A percentile compares a stretch with the other conserved stretches of the same genome.
These are phyloP conservation scores for Cyphomyrus discorhynchus DNA, from an alignment of 2,113 vertebrate genomes.

Conservation along the genomic window DNA sequence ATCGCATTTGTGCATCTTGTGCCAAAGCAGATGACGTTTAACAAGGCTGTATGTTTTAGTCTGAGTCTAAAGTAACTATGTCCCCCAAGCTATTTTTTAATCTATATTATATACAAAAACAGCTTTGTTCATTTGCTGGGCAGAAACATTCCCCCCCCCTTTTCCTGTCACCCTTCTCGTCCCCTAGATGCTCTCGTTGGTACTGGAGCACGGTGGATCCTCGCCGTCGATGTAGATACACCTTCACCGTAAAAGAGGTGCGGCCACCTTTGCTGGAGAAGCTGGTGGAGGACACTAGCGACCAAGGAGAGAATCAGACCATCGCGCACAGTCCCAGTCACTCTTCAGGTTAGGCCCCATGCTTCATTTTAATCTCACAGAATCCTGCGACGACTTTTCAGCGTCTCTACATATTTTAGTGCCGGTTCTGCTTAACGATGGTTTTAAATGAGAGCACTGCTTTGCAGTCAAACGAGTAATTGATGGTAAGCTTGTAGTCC, in stretches of 20 bases:
- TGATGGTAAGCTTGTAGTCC: background rate
- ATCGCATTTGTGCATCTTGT: background rate
- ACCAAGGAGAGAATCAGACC: conserved; percentile 73
- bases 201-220: conserved; percentile 89
- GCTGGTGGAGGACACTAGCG: conserved; percentile 50
- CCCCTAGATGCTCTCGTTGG: conserved; percentile 72
- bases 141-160: background rate
- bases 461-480: background rate
- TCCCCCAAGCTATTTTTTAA: too few species aligned
- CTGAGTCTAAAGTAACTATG: background rate
- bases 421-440: background rate
- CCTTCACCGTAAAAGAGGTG: conserved; percentile 75
- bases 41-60: background rate
- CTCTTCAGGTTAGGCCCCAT: conserved; percentile 46
- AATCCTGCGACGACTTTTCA: background rate
- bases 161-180: background rate
- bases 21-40: background rate
- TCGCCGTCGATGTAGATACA: conserved; percentile 74
- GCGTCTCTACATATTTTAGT: background rate
- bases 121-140: background rate
- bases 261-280: conserved; percentile 62
- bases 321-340: conserved; percentile 71
- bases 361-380: background rate
- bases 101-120: background rate
- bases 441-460: background rate